A percentile compares a stretch with the other conserved stretches of the same genome.
phyloP scores from a whole-genome alignment of 2,113 vertebrate genomes.

The Ochotona curzoniae region DNA sequence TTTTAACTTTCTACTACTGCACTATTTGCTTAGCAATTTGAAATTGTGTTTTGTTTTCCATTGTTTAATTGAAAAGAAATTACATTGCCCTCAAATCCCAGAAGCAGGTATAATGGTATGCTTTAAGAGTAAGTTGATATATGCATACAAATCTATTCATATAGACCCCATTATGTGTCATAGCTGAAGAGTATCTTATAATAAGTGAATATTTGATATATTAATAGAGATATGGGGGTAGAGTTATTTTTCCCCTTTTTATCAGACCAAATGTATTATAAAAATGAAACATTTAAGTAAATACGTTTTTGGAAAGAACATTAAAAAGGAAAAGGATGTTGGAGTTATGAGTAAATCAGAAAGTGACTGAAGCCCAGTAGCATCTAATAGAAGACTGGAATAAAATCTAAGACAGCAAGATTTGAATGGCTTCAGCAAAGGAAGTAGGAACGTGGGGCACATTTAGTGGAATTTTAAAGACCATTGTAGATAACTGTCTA shows the following conservation, averaged over 20 bases:
- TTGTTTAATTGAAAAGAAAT: not conserved
- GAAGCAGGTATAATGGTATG: not conserved
- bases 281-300: not conserved
- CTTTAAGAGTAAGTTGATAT: not conserved
- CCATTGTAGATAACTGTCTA: not conserved
- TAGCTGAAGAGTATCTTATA: not conserved
- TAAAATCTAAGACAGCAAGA: not conserved
- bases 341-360: constrained; percentile 37
- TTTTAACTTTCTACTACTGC: not conserved
- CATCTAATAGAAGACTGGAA: not conserved
- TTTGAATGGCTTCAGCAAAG: not conserved
- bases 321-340: not conserved
- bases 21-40: not conserved
- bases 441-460: not conserved
- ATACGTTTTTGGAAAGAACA: not conserved
- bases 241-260: not conserved
- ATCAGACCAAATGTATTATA: not conserved
- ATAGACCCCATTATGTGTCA: too few relatives aligned
- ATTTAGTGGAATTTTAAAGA: not conserved
- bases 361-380: not conserved
- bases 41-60: not conserved
- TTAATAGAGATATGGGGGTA: not conserved
- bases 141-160: not conserved
- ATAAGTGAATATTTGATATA: not conserved
- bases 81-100: not conserved